Evolutionary conservation across 2,888 invertebrate species (phyloP).

Genomic region (Morpho achilles): DNA sequence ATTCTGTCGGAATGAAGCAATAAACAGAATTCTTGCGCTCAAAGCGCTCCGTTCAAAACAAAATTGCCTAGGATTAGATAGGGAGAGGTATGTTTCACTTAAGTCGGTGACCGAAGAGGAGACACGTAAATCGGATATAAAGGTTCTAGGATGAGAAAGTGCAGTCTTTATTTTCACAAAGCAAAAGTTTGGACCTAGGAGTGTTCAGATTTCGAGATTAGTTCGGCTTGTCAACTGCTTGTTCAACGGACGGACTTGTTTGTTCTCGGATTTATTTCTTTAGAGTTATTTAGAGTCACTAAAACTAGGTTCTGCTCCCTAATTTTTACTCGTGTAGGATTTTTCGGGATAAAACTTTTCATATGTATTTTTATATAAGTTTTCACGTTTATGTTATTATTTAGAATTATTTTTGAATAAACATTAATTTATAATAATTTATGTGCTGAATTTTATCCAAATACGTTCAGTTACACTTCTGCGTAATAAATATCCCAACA

Average conservation of each 20-base stretch:
- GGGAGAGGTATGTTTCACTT: slow-evolving; percentile 16
- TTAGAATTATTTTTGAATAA: too few species aligned
- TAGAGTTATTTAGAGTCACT: slow-evolving; percentile 26
- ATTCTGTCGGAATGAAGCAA: slow-evolving; percentile 5
- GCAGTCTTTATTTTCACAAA: slow-evolving; percentile 47
- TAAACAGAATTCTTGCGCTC: slow-evolving; percentile 11
- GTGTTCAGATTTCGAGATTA: slow-evolving; percentile 55
- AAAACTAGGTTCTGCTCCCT: background rate
- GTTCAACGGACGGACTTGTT: slow-evolving; percentile 47
- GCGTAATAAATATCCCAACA: too few species aligned
- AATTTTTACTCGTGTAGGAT: too few species aligned
- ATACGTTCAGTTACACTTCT: too few species aligned
- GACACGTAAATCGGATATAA: slow-evolving; percentile 40
- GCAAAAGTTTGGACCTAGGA: slow-evolving; percentile 47
- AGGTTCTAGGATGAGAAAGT: slow-evolving; percentile 44
- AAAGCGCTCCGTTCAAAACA: slow-evolving; percentile 12
- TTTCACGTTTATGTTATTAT: too few species aligned
- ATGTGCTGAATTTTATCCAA: too few species aligned
- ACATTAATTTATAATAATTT: too few species aligned
- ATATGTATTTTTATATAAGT: too few species aligned
- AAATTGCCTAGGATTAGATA: slow-evolving; percentile 13
- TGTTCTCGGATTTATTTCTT: slow-evolving; percentile 36
- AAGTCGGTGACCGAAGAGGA: slow-evolving; percentile 20
- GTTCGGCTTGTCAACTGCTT: slow-evolving; percentile 53
- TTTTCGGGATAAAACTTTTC: too few species aligned